Conservation (phyloP, 2,113 vertebrate species). For the Microtus oregoni region DNA sequence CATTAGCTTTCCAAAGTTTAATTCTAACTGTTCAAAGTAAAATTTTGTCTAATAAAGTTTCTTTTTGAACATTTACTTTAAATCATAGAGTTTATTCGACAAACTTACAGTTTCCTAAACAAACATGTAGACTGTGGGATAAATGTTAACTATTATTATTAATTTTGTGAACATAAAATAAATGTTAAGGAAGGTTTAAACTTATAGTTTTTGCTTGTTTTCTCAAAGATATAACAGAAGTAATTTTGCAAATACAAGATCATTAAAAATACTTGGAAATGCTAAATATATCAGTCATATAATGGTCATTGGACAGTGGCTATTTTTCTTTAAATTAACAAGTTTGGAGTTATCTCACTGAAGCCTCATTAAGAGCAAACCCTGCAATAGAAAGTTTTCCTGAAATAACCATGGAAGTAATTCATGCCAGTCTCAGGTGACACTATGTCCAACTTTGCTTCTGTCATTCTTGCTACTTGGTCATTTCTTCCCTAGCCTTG, state of each 20-base stretch:
- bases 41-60: neutral
- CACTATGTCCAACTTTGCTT: neutral
- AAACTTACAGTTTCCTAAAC: constrained; percentile 5
- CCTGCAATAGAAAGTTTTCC: neutral
- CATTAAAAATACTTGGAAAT: constrained; percentile 49
- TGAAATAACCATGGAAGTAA: neutral
- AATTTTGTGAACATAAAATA: neutral
- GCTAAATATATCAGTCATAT: constrained; percentile 59
- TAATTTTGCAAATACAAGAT: neutral
- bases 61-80: constrained; percentile 22
- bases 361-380: neutral
- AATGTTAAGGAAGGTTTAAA: neutral
- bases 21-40: neutral
- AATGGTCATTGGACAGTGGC: constrained; percentile 12
- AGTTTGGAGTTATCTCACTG: constrained; percentile 15
- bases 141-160: neutral
- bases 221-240: neutral
- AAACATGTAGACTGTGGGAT: neutral
- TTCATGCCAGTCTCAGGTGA: neutral
- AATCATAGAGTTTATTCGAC: neutral
- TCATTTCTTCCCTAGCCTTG: neutral
- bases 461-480: neutral
- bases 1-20: neutral
- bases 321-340: constrained; percentile 42
- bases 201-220: neutral